Conservation (phyloP, 1,140 invertebrate species). For the Theocolax elegans region DNA sequence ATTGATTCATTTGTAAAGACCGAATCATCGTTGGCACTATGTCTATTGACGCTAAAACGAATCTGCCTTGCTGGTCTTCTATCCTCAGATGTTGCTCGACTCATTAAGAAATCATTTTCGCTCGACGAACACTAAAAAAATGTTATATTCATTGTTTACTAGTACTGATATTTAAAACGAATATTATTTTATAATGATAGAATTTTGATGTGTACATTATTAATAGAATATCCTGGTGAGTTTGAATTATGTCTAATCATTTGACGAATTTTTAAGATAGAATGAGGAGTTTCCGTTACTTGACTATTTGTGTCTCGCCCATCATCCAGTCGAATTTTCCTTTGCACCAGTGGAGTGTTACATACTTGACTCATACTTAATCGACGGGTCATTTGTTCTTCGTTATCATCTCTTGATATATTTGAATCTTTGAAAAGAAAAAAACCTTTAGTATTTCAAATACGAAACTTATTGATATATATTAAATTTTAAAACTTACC, state of each 20-base stretch:
- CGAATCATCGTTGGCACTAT: slow-evolving; percentile 12
- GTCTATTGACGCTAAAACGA: slow-evolving; percentile 45
- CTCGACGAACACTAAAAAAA: background rate
- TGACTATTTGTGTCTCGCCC: slow-evolving; percentile 8
- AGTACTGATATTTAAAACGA: too few relatives aligned
- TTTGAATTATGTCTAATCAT: slow-evolving; percentile 52
- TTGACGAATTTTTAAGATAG: slow-evolving; percentile 62
- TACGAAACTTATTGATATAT: too few relatives aligned
- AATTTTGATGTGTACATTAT: background rate
- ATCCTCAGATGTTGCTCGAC: background rate
- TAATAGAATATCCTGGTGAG: slow-evolving; percentile 41
- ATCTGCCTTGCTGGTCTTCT: slow-evolving; percentile 42
- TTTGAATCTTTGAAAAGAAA: background rate
- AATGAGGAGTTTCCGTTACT: slow-evolving; percentile 57
- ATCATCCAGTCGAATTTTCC: slow-evolving; percentile 42
- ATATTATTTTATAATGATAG: too few relatives aligned
- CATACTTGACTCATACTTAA: slow-evolving; percentile 52
- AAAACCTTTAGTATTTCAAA: background rate
- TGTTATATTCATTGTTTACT: background rate
- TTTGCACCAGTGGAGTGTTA: slow-evolving; percentile 59
- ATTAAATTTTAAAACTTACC: slow-evolving; percentile 2
- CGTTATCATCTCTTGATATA: background rate
- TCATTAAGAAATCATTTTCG: background rate
- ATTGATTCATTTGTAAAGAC: slow-evolving; percentile 2
- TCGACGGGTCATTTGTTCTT: background rate